phyloP scores from a whole-genome alignment of 92 coral and sea anemone species.

The Phenganax stokvisi region DNA sequence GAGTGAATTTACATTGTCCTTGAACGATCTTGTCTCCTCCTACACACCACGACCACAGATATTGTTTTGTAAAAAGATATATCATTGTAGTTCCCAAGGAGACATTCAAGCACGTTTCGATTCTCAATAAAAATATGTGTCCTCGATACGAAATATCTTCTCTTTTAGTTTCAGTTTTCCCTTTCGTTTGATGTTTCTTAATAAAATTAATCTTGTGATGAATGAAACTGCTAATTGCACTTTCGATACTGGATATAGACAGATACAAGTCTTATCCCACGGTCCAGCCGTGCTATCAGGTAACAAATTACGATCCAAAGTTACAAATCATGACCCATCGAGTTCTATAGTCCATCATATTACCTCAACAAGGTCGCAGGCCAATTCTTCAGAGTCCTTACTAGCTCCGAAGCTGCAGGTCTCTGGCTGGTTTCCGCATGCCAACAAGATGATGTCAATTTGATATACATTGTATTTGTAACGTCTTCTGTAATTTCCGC shows the following conservation, averaged over 20 bases:
- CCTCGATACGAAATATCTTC: slow-evolving; percentile 27
- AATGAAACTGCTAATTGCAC: slow-evolving; percentile 10
- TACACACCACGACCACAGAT: background rate
- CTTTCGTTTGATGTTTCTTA: background rate
- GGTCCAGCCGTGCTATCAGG: slow-evolving; percentile 17
- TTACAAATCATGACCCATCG: background rate
- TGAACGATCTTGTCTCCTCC: slow-evolving; percentile 4
- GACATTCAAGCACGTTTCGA: background rate
- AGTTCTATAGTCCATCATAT: background rate
- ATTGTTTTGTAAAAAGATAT: background rate
- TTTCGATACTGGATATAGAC: slow-evolving; percentile 18
- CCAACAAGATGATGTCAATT: slow-evolving; percentile 76
- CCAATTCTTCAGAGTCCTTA: slow-evolving; percentile 51
- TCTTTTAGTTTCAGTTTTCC: background rate
- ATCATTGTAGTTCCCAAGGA: slow-evolving; percentile 5
- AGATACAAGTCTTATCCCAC: background rate
- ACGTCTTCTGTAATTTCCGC: slow-evolving; percentile 44
- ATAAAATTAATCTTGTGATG: background rate
- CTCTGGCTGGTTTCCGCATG: slow-evolving; percentile 59
- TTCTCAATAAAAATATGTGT: slow-evolving; percentile 5
- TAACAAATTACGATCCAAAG: background rate
- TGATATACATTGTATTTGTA: slow-evolving; percentile 54
- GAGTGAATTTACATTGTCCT: slow-evolving; percentile 12
- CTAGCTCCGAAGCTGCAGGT: slow-evolving; percentile 69
- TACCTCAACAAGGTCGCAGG: background rate